A percentile compares a stretch with the other conserved stretches of the same genome.
Evolutionary conservation across 2,113 vertebrate genomes (phyloP).

Genomic region (Marmota flaviventris): DNA sequence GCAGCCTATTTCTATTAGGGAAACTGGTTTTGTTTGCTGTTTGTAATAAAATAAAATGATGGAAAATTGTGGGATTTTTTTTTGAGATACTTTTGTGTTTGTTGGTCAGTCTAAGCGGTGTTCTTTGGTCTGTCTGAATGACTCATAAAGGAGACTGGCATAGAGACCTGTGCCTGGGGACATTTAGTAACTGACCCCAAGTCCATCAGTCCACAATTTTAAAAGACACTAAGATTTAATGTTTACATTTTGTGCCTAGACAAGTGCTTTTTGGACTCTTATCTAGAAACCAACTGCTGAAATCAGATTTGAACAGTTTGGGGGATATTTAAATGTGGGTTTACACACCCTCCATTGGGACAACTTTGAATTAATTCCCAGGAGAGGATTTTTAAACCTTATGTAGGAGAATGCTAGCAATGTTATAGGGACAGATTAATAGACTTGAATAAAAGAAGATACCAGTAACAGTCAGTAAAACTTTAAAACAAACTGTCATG

Average conservation of each 20-base stretch:
- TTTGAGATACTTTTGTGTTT: neutral
- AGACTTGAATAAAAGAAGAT: neutral
- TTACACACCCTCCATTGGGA: neutral
- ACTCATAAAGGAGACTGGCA: neutral
- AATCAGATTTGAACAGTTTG: neutral
- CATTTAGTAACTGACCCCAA: neutral
- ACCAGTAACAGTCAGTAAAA: neutral
- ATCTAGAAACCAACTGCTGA: neutral
- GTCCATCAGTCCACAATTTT: neutral
- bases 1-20: neutral
- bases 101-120: neutral
- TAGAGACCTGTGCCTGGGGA: too few species aligned
- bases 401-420: neutral
- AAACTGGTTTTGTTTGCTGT: neutral
- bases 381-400: neutral
- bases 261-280: neutral
- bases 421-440: neutral
- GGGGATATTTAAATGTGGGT: neutral
- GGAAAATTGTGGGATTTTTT: neutral
- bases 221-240: neutral
- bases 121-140: neutral
- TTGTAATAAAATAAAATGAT: neutral
- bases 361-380: neutral
- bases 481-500: neutral
- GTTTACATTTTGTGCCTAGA: neutral